Conservation (phyloP, 2,113 vertebrate species). For the Potamarius usumacintae region DNA sequence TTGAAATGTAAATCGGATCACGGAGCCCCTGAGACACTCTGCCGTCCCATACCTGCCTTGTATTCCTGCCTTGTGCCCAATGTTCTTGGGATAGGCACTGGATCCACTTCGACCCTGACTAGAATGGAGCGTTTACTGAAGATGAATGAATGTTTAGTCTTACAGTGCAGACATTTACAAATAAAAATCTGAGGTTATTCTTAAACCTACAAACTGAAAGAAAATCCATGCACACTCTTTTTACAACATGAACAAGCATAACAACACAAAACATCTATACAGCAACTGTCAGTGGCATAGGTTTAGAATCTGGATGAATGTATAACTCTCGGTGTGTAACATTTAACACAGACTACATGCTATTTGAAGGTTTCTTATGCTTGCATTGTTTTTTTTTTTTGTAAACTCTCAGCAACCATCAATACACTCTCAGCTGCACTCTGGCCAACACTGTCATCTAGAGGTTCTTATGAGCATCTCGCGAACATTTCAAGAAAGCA, state of each 20-base stretch:
- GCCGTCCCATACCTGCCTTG: neutral
- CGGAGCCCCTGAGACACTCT: neutral
- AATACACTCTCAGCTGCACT: neutral
- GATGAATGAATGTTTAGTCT: neutral
- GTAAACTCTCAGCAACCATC: neutral
- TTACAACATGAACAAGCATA: neutral
- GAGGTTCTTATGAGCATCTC: conserved; percentile 17
- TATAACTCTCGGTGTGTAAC: neutral
- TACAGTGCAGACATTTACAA: neutral
- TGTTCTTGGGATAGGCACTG: neutral
- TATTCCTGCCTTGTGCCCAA: no score
- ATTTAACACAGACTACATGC: neutral
- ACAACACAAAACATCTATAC: neutral
- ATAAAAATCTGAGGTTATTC: neutral
- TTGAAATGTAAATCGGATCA: neutral
- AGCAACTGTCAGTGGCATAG: neutral
- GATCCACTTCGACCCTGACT: neutral
- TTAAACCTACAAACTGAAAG: neutral
- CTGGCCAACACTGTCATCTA: conserved; percentile 46
- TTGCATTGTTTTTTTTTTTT: neutral
- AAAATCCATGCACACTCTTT: neutral
- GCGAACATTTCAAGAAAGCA: neutral
- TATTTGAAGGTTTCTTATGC: neutral
- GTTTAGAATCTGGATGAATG: neutral
- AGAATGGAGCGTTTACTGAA: neutral